Percentiles rank a stretch among this genome's conserved stretches.
phyloP scores from a whole-genome alignment of 1,140 invertebrate species.

The Atopsyche davidsoni region DNA sequence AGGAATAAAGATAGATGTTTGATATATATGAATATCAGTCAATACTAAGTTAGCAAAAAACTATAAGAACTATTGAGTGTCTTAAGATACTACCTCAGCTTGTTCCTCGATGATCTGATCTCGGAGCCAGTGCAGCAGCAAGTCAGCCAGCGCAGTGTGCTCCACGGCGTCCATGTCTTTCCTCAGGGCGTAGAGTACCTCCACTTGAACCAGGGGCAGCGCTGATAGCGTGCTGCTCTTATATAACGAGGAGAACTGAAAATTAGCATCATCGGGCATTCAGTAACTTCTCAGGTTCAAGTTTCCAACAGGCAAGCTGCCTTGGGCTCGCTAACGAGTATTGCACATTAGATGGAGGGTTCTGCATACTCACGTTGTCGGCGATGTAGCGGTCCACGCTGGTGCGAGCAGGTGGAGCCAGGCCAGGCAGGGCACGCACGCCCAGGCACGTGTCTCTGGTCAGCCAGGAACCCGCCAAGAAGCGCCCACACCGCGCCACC shows the following conservation, averaged over 20 bases:
- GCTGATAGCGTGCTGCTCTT: constrained; percentile 51
- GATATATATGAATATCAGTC: too few relatives aligned
- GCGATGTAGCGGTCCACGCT: constrained; percentile 68
- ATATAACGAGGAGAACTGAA: constrained; percentile 55
- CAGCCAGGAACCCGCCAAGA: constrained; percentile 59
- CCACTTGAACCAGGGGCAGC: constrained; percentile 60
- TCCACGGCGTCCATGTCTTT: constrained; percentile 57
- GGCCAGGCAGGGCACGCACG: constrained; percentile 61
- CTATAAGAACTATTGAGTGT: too few relatives aligned
- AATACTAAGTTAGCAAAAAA: too few relatives aligned
- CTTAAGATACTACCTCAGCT: constrained; percentile 30
- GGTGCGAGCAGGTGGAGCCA: constrained; percentile 37
- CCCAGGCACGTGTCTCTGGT: constrained; percentile 65
- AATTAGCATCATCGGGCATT: constrained; percentile 11
- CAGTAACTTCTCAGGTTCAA: neutral
- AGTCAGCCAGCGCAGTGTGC: constrained; percentile 54
- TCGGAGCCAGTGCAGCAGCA: constrained; percentile 65
- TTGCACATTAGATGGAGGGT: too few relatives aligned
- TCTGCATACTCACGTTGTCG: constrained; percentile 52
- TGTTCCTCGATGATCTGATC: constrained; percentile 47
- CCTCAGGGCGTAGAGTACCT: constrained; percentile 57
- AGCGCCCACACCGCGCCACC: constrained; percentile 62
- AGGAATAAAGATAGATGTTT: neutral
- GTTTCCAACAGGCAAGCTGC: neutral
- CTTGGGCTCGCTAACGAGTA: neutral